These are phyloP conservation scores for Drosophila varians DNA, from an alignment of 1,140 invertebrate species.

Conservation along the genomic window DNA sequence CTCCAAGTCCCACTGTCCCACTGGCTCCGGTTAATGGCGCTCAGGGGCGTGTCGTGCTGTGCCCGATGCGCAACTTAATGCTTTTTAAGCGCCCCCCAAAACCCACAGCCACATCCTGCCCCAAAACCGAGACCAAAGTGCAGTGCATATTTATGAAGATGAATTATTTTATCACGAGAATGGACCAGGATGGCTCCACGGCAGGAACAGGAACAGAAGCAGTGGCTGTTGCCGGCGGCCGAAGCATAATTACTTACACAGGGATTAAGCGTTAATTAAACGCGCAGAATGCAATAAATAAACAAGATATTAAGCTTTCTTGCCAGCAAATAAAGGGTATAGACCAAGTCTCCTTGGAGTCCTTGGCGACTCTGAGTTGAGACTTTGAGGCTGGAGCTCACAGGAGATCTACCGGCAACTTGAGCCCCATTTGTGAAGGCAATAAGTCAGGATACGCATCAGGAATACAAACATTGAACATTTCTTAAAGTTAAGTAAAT, in stretches of 20 bases:
- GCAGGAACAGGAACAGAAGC: constrained; percentile 3
- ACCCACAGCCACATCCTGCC: constrained; percentile 12
- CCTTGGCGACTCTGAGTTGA: not conserved
- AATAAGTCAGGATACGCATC: constrained; percentile 7
- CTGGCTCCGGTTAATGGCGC: constrained; percentile 64
- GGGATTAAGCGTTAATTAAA: constrained; percentile 82
- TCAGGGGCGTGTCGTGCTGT: constrained; percentile 60
- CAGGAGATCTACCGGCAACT: constrained; percentile 1
- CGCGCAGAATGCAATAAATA: constrained; percentile 79
- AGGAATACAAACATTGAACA: no score
- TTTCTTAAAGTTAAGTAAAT: not conserved
- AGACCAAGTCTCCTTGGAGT: no score
- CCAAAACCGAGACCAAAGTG: constrained; percentile 56
- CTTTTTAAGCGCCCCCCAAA: constrained; percentile 72
- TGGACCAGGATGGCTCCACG: constrained; percentile 6
- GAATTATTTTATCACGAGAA: constrained; percentile 74
- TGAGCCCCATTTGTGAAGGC: not conserved
- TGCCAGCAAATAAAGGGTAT: constrained; percentile 19
- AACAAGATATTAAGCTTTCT: constrained; percentile 77
- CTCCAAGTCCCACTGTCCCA: constrained; percentile 1
- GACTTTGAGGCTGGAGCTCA: not conserved
- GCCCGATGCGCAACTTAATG: constrained; percentile 72
- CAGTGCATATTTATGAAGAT: constrained; percentile 81
- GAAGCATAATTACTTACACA: constrained; percentile 77
- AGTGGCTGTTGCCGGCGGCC: constrained; percentile 1